Percentiles rank a stretch among this genome's conserved stretches.
Evolutionary conservation across 1,140 invertebrate species (phyloP).

Genomic region (Leucophenga varia): DNA sequence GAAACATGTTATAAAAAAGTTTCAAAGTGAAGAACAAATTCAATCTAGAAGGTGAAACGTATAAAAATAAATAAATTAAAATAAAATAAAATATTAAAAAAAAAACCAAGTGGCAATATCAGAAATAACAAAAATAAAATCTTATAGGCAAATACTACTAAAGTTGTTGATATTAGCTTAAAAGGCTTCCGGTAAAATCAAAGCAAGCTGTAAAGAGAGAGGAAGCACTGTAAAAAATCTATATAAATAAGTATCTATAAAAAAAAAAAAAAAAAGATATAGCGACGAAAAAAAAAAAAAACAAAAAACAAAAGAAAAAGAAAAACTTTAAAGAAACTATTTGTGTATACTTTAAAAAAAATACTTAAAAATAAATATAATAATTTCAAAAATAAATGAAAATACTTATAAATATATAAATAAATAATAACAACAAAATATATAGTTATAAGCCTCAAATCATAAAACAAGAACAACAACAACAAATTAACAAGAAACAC

Average conservation of each 20-base stretch:
- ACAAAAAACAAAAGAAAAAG: no score
- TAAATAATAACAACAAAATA: constrained; percentile 31
- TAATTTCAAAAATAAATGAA: constrained; percentile 29
- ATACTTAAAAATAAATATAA: constrained; percentile 24
- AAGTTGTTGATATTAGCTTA: no score
- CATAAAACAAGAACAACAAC: neutral
- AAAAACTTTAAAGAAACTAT: constrained; percentile 39
- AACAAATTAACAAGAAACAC: no score
- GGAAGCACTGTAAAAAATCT: no score
- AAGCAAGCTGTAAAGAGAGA: constrained; percentile 5
- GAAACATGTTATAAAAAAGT: constrained; percentile 33
- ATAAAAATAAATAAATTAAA: neutral
- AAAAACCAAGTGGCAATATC: constrained; percentile 15
- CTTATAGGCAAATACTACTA: no score
- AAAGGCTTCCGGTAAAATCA: neutral
- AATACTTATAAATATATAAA: constrained; percentile 50
- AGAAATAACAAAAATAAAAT: neutral
- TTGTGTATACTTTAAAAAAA: constrained; percentile 45
- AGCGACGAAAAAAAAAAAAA: neutral
- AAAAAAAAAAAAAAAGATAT: neutral
- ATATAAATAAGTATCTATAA: neutral
- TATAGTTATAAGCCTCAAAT: neutral
- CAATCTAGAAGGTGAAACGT: neutral
- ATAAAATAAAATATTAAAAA: constrained; percentile 2
- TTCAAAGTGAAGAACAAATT: neutral